These are phyloP conservation scores for Prochilodus magdalenae DNA, from an alignment of 2,113 vertebrate genomes.

Conservation along the genomic window DNA sequence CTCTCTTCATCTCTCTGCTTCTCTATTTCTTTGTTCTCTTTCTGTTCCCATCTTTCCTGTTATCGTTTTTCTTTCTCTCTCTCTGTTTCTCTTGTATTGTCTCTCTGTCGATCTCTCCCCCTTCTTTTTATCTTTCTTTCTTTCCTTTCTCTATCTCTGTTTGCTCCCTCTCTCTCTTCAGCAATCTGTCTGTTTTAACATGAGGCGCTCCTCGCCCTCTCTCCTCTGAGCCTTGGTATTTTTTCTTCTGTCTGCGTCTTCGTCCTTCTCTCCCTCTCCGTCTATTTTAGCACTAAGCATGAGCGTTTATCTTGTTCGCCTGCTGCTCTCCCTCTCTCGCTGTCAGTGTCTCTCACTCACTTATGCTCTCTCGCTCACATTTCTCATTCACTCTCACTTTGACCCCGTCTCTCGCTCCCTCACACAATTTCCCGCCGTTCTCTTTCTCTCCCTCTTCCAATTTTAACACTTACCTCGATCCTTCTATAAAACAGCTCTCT, in stretches of 20 bases:
- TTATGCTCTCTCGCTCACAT: slow-evolving; percentile 48
- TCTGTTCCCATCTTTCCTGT: slow-evolving; percentile 32
- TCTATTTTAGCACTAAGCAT: slow-evolving; percentile 37
- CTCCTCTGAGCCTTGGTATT: slow-evolving; percentile 10
- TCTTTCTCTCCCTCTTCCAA: slow-evolving; percentile 24
- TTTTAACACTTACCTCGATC: not conserved
- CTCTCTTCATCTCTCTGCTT: not conserved
- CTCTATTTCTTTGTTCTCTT: too few species aligned
- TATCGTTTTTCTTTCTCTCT: slow-evolving; percentile 65
- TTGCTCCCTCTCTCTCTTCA: slow-evolving; percentile 57
- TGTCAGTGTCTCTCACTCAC: slow-evolving; percentile 41
- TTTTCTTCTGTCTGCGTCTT: slow-evolving; percentile 34
- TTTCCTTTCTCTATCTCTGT: not conserved
- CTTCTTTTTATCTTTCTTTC: not conserved
- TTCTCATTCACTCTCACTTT: slow-evolving; percentile 60
- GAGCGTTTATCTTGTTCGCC: slow-evolving; percentile 13
- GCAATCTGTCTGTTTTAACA: too few species aligned
- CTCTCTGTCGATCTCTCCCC: not conserved
- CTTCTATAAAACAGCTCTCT: slow-evolving; percentile 44
- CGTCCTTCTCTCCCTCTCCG: slow-evolving; percentile 6
- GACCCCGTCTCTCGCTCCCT: slow-evolving; percentile 30
- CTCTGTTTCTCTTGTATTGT: slow-evolving; percentile 38
- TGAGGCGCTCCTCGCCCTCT: too few species aligned
- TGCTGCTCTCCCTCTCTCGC: slow-evolving; percentile 43
- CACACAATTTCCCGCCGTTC: slow-evolving; percentile 34